These are phyloP conservation scores for Seriola dumerili DNA, from an alignment of 2,113 vertebrate species.

Conservation along the genomic window DNA sequence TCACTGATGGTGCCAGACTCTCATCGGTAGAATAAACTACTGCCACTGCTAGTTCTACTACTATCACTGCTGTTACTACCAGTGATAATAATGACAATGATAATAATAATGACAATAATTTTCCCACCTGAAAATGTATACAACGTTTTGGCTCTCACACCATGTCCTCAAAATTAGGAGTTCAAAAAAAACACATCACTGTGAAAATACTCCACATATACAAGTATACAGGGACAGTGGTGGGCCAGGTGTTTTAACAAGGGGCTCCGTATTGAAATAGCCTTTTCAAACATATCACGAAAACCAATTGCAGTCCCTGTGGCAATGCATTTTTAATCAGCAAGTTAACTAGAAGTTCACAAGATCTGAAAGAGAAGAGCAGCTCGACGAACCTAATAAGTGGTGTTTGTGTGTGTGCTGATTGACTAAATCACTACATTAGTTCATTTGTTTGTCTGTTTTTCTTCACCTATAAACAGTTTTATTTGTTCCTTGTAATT, in stretches of 20 bases:
- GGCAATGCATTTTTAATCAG: conserved; percentile 35
- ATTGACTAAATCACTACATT: background rate
- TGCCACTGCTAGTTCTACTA: conserved; percentile 31
- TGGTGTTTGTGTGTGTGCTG: background rate
- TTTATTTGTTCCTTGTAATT: background rate
- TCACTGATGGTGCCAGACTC: conserved; percentile 70
- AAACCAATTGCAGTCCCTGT: conserved; percentile 16
- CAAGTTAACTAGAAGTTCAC: conserved; percentile 14
- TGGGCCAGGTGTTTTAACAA: conserved; percentile 14
- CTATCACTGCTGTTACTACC: conserved; percentile 4
- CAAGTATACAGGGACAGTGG: conserved; percentile 5
- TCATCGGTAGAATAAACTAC: conserved; percentile 44
- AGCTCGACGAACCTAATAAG: background rate
- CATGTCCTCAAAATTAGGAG: conserved; percentile 9
- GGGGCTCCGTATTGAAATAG: background rate
- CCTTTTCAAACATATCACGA: conserved; percentile 32
- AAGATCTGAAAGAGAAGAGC: conserved; percentile 8
- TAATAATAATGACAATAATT: conserved; percentile 3
- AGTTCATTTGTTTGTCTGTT: background rate
- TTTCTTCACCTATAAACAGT: background rate
- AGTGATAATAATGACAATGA: conserved; percentile 16
- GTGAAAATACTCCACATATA: conserved; percentile 5
- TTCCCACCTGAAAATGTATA: background rate
- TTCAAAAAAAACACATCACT: background rate
- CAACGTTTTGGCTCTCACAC: conserved; percentile 19